These are phyloP conservation scores for Thripadectes ignobilis DNA, from an alignment of 2,797 vertebrate species.

Conservation along the genomic window DNA sequence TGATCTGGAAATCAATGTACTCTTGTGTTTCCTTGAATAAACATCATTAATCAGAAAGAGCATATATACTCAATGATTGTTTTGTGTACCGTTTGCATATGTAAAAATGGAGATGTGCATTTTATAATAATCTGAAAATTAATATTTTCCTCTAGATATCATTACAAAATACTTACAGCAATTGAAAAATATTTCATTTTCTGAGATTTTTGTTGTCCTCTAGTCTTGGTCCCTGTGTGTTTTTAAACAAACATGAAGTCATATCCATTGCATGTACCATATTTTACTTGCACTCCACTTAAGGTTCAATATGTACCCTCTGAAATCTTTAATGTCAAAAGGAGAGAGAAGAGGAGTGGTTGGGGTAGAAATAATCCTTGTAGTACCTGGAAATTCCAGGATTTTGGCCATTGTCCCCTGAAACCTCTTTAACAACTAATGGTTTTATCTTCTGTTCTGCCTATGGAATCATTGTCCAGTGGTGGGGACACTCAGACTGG, in stretches of 20 bases:
- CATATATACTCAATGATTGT: not conserved
- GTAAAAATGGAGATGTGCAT: not conserved
- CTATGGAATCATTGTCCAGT: not conserved
- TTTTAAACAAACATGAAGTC: not conserved
- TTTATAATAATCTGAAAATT: not conserved
- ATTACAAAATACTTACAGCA: not conserved
- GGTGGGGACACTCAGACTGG: not conserved
- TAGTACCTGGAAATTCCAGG: not conserved
- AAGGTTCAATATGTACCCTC: rapidly evolving
- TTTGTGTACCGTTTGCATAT: not conserved
- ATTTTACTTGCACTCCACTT: not conserved
- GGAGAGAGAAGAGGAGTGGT: not conserved
- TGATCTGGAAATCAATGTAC: not conserved
- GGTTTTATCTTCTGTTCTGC: not conserved
- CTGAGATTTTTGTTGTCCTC: not conserved
- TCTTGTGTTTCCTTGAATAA: not conserved
- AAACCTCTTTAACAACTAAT: not conserved
- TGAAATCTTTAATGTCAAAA: not conserved
- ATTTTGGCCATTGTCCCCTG: not conserved
- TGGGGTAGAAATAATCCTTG: not conserved
- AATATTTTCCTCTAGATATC: not conserved
- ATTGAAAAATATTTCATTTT: not conserved
- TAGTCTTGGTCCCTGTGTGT: not conserved
- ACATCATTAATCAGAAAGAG: not conserved
- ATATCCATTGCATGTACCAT: not conserved